Evolutionary conservation across 2,797 vertebrate species (phyloP).

Genomic region (Molossus alvarezi): DNA sequence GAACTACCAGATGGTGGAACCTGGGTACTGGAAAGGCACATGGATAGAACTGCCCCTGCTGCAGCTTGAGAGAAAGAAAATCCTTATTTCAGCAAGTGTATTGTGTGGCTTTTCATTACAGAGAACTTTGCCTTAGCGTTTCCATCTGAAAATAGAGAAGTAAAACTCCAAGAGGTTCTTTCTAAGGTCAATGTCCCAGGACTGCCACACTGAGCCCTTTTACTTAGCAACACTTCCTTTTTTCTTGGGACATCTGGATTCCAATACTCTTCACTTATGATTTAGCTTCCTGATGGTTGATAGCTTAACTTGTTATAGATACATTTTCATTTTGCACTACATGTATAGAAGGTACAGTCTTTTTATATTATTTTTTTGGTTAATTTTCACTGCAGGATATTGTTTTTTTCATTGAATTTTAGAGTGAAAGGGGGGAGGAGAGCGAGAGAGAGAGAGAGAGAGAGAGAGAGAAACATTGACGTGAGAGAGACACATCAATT

Average conservation of each 20-base stretch:
- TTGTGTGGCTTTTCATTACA: neutral
- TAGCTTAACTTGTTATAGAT: constrained; percentile 52
- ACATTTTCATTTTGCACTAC: constrained; percentile 44
- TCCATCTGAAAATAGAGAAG: constrained; percentile 1
- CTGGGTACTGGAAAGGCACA: neutral
- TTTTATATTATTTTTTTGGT: too few relatives aligned
- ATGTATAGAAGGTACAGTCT: neutral
- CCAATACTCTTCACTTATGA: constrained; percentile 11
- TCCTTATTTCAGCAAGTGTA: neutral
- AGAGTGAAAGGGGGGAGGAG: too few relatives aligned
- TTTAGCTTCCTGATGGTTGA: constrained; percentile 61
- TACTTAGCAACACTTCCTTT: neutral
- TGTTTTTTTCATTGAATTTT: too few relatives aligned
- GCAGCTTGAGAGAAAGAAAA: neutral
- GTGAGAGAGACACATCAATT: too few relatives aligned
- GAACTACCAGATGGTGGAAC: neutral
- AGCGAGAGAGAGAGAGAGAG: too few relatives aligned
- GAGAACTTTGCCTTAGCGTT: neutral
- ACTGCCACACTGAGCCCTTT: neutral
- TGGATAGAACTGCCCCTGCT: neutral
- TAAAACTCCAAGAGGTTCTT: neutral
- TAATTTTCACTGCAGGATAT: too few relatives aligned
- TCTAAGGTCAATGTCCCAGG: neutral
- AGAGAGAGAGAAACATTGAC: too few relatives aligned
- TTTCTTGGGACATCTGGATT: constrained; percentile 33